These are phyloP conservation scores for Drosophila cognata DNA, from an alignment of 2,888 invertebrate genomes.

Conservation along the genomic window DNA sequence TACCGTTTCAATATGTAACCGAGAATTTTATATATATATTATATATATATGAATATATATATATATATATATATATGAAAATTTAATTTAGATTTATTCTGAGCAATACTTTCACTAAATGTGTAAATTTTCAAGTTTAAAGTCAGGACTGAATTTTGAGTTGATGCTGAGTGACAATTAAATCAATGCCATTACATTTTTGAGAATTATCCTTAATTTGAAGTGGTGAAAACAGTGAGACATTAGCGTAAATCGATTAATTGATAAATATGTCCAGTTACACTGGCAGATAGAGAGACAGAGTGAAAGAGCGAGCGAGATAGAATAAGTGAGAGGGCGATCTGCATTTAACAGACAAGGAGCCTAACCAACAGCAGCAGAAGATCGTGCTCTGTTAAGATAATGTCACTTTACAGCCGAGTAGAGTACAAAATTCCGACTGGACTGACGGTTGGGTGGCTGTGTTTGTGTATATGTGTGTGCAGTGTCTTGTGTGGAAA, in stretches of 20 bases:
- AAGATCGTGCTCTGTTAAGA: constrained; percentile 2
- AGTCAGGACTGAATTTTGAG: constrained; percentile 14
- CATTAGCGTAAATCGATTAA: not conserved
- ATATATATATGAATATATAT: not conserved
- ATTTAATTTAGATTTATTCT: constrained; percentile 37
- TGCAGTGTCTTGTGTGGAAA: constrained; percentile 7
- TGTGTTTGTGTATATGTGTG: not conserved
- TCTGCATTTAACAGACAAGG: not conserved
- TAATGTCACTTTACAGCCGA: not conserved
- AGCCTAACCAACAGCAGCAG: not conserved
- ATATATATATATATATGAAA: constrained; percentile 2
- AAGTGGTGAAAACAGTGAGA: not conserved
- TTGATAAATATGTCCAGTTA: not conserved
- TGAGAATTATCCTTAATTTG: not conserved
- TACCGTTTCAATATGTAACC: not conserved
- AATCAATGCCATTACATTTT: constrained; percentile 6
- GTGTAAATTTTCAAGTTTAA: constrained; percentile 38
- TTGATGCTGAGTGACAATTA: constrained; percentile 26
- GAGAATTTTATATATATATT: not conserved
- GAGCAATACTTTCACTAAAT: constrained; percentile 28
- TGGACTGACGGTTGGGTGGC: not conserved
- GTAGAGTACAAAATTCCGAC: not conserved
- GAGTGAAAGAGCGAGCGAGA: not conserved
- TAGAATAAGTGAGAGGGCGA: not conserved
- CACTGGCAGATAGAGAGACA: not conserved